These are phyloP conservation scores for Calliopum simillimum DNA, from an alignment of 2,888 invertebrate genomes.

Conservation along the genomic window DNA sequence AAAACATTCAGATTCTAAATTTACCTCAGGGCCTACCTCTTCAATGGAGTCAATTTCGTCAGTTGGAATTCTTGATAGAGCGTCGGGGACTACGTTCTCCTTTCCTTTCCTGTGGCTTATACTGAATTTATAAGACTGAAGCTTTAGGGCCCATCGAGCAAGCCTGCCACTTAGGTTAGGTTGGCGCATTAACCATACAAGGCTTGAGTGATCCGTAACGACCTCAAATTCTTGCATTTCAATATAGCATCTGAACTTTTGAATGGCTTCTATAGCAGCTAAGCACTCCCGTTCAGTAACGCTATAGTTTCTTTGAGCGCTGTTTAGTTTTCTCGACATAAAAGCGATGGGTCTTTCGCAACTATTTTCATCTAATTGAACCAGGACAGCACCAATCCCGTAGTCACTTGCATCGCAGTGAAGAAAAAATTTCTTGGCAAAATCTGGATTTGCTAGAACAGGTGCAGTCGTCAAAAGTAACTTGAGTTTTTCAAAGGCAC, in stretches of 20 bases:
- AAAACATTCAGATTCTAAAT: no score
- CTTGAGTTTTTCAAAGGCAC: no score
- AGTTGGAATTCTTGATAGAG: neutral
- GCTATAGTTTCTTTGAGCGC: no score
- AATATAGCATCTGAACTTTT: slow-evolving; percentile 37
- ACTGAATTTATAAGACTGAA: neutral
- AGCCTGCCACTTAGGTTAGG: no score
- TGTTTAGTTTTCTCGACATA: no score
- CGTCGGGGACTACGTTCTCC: slow-evolving; percentile 1
- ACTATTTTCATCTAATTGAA: no score
- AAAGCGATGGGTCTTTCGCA: no score
- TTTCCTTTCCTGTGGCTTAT: neutral
- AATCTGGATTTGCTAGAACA: no score
- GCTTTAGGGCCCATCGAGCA: slow-evolving; percentile 12
- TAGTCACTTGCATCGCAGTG: no score
- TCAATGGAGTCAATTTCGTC: neutral
- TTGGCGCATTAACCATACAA: slow-evolving; percentile 13
- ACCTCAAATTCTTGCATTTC: slow-evolving; percentile 21
- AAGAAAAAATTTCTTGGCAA: no score
- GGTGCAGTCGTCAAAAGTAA: no score
- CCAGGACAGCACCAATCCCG: no score
- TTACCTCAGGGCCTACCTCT: slow-evolving; percentile 1
- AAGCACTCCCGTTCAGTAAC: slow-evolving; percentile 43
- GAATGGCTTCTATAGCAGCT: slow-evolving; percentile 37
- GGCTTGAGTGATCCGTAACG: slow-evolving; percentile 14